A percentile compares a stretch with the other conserved stretches of the same genome.
These are phyloP conservation scores for Sterrhoptilus dennistouni DNA, from an alignment of 2,113 vertebrate species.

Conservation along the genomic window DNA sequence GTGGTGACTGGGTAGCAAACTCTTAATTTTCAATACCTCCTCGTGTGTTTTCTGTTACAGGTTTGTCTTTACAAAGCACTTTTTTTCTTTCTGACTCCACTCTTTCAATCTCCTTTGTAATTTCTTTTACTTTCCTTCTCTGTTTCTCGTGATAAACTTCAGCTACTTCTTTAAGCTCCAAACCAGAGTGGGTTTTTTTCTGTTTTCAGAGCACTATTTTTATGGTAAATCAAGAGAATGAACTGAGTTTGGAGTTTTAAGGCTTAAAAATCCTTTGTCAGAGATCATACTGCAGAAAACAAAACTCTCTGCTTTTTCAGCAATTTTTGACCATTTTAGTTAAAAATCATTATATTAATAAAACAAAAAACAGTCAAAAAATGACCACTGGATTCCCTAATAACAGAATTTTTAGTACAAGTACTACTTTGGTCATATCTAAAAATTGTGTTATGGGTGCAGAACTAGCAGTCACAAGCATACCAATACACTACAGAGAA, in stretches of 20 bases:
- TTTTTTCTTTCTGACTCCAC: not conserved
- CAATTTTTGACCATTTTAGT: not conserved
- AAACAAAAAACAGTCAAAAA: not conserved
- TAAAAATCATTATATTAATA: not conserved
- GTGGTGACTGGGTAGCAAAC: not conserved
- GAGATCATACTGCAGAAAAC: not conserved
- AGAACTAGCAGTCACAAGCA: not conserved
- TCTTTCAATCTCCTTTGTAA: not conserved
- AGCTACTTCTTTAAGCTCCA: not conserved
- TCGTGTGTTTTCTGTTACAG: not conserved
- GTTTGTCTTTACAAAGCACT: not conserved
- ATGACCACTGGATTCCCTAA: not conserved
- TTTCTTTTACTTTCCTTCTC: not conserved
- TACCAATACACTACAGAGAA: not conserved
- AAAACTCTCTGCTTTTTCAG: not conserved
- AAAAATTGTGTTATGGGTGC: not conserved
- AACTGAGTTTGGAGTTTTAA: not conserved
- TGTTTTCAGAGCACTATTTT: not conserved
- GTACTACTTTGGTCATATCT: not conserved
- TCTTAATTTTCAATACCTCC: not conserved
- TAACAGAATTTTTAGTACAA: not conserved
- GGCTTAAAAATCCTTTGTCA: not conserved
- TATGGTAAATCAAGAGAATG: not conserved
- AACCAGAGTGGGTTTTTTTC: not conserved
- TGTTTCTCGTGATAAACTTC: not conserved